These are phyloP conservation scores for Amorpha juglandis DNA, from an alignment of 2,888 invertebrate species.

Conservation along the genomic window DNA sequence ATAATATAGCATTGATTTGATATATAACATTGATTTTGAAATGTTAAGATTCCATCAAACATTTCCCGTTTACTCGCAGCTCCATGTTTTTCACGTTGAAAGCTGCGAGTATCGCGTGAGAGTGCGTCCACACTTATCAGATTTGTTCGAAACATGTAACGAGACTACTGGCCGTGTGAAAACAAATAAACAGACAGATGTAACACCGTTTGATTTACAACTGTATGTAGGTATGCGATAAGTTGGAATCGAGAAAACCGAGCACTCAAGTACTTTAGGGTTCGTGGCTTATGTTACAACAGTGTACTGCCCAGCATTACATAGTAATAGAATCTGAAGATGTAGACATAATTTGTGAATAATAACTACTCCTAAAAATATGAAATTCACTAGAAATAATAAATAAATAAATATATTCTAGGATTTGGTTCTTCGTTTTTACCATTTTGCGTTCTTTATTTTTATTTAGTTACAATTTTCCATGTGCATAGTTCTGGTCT, in stretches of 20 bases:
- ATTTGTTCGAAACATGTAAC: constrained; percentile 63
- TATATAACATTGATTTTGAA: constrained; percentile 22
- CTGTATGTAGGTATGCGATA: constrained; percentile 8
- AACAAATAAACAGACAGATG: constrained; percentile 58
- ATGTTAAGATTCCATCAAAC: constrained; percentile 19
- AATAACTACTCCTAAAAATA: too few species aligned
- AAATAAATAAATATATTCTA: too few species aligned
- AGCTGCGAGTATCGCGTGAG: constrained; percentile 61
- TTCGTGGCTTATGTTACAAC: not conserved
- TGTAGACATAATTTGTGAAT: not conserved
- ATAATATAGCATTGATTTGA: too few species aligned
- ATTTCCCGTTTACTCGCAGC: constrained; percentile 28
- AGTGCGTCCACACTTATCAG: constrained; percentile 57
- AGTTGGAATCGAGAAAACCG: not conserved
- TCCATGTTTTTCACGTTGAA: constrained; percentile 43
- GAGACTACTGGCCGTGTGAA: constrained; percentile 54
- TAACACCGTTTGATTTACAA: constrained; percentile 17
- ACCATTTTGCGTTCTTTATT: too few species aligned
- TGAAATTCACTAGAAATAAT: too few species aligned
- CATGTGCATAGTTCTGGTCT: too few species aligned
- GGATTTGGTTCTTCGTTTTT: too few species aligned
- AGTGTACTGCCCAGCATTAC: not conserved
- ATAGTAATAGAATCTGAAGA: not conserved
- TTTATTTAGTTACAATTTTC: too few species aligned
- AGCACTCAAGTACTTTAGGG: not conserved